Conservation (phyloP, 2,797 vertebrate genomes). For the Thaleichthys pacificus region DNA sequence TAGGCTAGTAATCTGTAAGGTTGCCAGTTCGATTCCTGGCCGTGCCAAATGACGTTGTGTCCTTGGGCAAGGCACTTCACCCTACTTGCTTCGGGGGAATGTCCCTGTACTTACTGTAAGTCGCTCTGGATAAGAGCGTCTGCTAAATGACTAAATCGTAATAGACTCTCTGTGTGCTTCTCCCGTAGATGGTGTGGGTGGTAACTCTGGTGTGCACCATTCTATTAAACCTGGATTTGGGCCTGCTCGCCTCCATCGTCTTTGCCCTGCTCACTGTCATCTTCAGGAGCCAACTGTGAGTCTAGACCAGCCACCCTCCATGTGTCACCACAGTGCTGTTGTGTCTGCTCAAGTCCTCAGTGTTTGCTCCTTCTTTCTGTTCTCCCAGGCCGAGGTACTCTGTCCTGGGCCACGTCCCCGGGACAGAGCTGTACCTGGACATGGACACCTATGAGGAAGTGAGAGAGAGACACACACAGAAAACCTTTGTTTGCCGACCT, state of each 20-base stretch:
- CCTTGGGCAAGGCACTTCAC: no score
- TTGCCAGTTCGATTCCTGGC: no score
- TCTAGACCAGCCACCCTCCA: neutral
- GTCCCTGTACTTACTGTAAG: no score
- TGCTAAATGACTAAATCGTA: no score
- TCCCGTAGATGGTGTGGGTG: constrained; percentile 85
- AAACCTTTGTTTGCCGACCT: no score
- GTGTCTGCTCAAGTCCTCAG: neutral
- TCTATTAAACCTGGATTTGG: constrained; percentile 87
- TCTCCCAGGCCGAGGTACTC: constrained; percentile 69
- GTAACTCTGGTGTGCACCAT: constrained; percentile 85
- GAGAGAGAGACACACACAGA: constrained; percentile 19
- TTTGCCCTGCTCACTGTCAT: constrained; percentile 87
- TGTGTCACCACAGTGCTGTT: neutral
- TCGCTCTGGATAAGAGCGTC: no score
- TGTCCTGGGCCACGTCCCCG: constrained; percentile 68
- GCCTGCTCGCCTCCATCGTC: constrained; percentile 79
- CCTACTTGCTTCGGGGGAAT: no score
- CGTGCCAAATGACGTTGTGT: no score
- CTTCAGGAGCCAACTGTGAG: constrained; percentile 88
- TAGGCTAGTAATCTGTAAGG: no score
- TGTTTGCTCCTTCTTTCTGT: neutral
- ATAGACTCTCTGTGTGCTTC: constrained; percentile 20
- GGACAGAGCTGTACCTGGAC: constrained; percentile 75
- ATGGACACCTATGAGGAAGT: constrained; percentile 70